A percentile compares a stretch with the other conserved stretches of the same genome.
Conservation (phyloP, 1,140 invertebrate species). For the Penaeus chinensis region DNA sequence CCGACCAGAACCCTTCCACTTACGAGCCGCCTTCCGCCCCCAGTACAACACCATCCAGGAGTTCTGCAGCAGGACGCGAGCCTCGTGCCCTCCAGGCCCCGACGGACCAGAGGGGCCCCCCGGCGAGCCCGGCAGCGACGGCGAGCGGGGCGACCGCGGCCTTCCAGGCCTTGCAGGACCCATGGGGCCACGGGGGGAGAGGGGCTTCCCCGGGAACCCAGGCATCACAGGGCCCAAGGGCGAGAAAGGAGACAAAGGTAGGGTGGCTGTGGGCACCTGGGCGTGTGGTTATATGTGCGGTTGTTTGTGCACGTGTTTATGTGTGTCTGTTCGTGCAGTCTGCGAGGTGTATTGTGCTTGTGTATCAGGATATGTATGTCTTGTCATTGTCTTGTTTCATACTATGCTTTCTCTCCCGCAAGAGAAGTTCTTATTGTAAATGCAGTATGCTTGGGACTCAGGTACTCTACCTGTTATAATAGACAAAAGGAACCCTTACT, state of each 20-base stretch:
- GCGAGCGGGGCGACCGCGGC: constrained; percentile 74
- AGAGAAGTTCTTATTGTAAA: background rate
- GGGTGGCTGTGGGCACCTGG: background rate
- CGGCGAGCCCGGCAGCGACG: constrained; percentile 64
- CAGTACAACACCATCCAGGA: constrained; percentile 76
- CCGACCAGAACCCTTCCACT: too few relatives aligned
- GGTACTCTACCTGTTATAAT: background rate
- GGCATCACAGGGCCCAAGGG: constrained; percentile 74
- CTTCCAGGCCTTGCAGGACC: constrained; percentile 76
- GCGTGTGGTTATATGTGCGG: background rate
- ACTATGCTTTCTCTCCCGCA: too few relatives aligned
- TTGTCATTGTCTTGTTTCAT: background rate
- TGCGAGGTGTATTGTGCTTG: background rate
- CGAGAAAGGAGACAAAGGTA: constrained; percentile 65
- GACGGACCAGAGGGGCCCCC: constrained; percentile 61
- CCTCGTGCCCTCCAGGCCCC: constrained; percentile 75
- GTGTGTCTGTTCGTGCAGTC: background rate
- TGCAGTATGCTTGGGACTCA: background rate
- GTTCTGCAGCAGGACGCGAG: constrained; percentile 80
- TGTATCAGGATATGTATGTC: background rate
- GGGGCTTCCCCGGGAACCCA: constrained; percentile 74
- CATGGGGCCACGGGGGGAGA: constrained; percentile 70
- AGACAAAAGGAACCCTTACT: too few relatives aligned
- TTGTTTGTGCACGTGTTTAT: constrained; percentile 21
- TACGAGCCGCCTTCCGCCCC: background rate